Evolutionary conservation across 2,113 vertebrate species (phyloP).

Genomic region (Phaetusa simplex): DNA sequence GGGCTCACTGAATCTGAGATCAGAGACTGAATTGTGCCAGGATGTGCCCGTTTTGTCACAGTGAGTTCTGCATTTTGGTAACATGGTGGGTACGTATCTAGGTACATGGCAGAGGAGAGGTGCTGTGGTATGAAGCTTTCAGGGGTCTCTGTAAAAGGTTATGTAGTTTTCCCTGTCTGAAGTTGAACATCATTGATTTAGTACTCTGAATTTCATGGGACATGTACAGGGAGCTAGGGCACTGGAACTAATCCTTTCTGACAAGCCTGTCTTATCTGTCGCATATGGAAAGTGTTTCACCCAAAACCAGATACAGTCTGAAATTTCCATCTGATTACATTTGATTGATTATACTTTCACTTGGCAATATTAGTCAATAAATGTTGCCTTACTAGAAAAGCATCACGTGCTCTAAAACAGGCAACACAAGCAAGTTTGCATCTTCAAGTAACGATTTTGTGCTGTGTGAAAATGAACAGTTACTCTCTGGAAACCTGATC

Average conservation of each 20-base stretch:
- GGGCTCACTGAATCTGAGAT: not conserved
- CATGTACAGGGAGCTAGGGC: not conserved
- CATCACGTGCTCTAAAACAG: not conserved
- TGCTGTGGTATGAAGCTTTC: not conserved
- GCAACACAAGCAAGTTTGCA: not conserved
- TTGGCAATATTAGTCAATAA: not conserved
- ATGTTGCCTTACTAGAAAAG: not conserved
- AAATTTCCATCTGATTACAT: not conserved
- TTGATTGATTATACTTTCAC: not conserved
- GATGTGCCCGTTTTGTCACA: not conserved
- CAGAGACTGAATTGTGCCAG: not conserved
- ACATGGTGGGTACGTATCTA: too few species aligned
- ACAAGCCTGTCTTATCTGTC: not conserved
- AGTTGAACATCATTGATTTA: not conserved
- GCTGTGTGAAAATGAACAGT: not conserved
- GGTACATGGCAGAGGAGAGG: accelerated
- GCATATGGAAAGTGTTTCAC: not conserved
- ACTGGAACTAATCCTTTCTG: not conserved
- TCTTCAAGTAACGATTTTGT: not conserved
- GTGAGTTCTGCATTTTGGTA: not conserved
- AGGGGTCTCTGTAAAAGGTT: not conserved
- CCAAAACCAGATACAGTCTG: not conserved
- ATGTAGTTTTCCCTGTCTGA: not conserved
- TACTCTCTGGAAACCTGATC: not conserved
- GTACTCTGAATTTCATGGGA: not conserved